Evolutionary conservation across 2,888 invertebrate species (phyloP), one percentile per base, ranked within the genome.

Genomic region (Leptinotarsa juncta): DNA sequence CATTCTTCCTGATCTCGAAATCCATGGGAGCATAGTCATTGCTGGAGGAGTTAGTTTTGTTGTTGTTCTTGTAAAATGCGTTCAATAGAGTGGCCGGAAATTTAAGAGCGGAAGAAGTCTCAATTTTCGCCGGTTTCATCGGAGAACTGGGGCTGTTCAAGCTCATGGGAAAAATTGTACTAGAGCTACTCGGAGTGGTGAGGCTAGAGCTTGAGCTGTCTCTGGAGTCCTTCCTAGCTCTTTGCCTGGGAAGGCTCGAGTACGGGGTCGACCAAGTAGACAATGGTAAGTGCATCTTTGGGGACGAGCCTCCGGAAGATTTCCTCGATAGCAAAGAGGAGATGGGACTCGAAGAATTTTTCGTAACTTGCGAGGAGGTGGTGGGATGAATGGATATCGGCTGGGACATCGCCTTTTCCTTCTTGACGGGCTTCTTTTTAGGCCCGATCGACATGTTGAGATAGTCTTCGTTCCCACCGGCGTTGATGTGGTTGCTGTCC

Each of bases 131-230:
- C 1, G 88, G 85, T 78, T 91, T 91, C 26, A 90, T 88, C 0
- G 93, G 93, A 3, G 92, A 92, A 18, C 91, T 90, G 0, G 93
- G 93, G 79, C 93, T 92, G 84, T 93, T 93, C 65, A 93, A 86
- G 75, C 91, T 92, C 82, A 93, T 90, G 1, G 93, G 93, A 85
- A 94, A 94, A 75, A 93, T 91, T 0, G 93, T 92, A 72, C 90
- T 90, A 7, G 91, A 87, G 73, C 89, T 89, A 3, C 90, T 92
- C 65, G 92, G 92, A 2, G 91, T 91, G 0, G 92, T 91, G 3
- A 89, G 87, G 76, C 88, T 85, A 3, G 86, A 86, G 77, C 85
- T 86, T 14, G 85, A 85, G 72, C 88, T 88, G 73, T 89, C 89
- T 77, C 86, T 86, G 4, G 88, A 88, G 77, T 89, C 88, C 66